These are phyloP conservation scores for Sorex fumeus DNA, from an alignment of 2,113 vertebrate genomes.

Conservation along the genomic window DNA sequence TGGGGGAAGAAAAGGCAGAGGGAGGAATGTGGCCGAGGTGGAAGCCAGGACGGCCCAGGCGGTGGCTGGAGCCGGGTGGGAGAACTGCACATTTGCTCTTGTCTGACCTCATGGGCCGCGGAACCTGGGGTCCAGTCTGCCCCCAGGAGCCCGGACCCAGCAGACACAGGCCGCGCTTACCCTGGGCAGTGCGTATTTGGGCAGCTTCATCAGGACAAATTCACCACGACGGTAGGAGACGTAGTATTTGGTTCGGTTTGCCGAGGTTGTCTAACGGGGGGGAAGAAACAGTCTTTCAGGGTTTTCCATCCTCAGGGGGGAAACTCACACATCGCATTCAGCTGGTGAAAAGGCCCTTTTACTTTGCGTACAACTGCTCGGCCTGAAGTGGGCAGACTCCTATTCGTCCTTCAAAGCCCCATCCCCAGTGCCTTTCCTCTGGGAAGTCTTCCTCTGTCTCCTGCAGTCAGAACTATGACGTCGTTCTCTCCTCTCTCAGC, in stretches of 20 bases:
- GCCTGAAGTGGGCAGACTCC: neutral
- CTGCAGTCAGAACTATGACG: neutral
- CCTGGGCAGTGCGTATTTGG: conserved; percentile 96
- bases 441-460: neutral
- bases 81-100: no score
- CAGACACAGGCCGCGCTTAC: conserved; percentile 84
- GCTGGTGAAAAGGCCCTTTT: neutral
- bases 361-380: neutral
- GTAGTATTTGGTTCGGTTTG: conserved; percentile 94
- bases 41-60: no score
- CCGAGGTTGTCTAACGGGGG: conserved; percentile 90
- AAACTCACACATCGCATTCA: neutral
- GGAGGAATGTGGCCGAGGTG: no score
- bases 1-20: no score
- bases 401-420: conserved; percentile 9
- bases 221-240: conserved; percentile 93
- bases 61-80: no score
- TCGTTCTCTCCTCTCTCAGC: neutral
- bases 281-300: neutral
- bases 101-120: no score
- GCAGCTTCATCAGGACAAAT: conserved; percentile 96
- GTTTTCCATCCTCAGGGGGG: neutral
- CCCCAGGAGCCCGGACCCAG: no score
- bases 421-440: neutral
- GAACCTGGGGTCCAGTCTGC: no score